Conservation (phyloP, 1,140 invertebrate genomes). For the Mizuhopecten yessoensis region DNA sequence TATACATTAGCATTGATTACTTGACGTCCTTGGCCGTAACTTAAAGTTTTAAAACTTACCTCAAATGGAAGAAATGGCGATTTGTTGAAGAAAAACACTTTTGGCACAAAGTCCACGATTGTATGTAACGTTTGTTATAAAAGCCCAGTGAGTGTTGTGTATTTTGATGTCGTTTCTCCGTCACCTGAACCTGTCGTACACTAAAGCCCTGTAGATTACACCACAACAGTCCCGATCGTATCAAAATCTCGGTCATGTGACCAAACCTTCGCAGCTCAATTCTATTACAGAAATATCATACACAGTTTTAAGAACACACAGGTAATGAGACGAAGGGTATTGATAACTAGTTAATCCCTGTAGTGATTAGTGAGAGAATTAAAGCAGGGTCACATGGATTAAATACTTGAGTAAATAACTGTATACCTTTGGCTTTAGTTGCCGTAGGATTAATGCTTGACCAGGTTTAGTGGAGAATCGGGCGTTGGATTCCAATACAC, state of each 20-base stretch:
- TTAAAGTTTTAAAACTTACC: neutral
- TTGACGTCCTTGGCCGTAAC: neutral
- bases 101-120: neutral
- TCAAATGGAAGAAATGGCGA: neutral
- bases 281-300: neutral
- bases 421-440: slow-evolving; percentile 23
- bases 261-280: slow-evolving; percentile 3
- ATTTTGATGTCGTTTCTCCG: neutral
- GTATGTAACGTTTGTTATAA: neutral
- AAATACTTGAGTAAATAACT: neutral
- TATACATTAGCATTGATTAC: neutral
- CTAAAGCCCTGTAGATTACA: slow-evolving; percentile 15
- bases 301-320: neutral
- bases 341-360: neutral
- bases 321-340: slow-evolving; percentile 8
- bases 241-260: slow-evolving; percentile 2
- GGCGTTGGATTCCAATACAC: neutral
- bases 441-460: neutral
- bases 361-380: neutral
- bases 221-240: neutral
- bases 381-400: neutral
- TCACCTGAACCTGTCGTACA: neutral
- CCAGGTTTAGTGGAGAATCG: neutral
- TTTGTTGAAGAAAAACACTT: neutral
- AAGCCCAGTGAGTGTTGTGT: neutral